Base-by-base conservation (phyloP, 1,140 invertebrate genomes). In the Metaphire vulgaris region DNA sequence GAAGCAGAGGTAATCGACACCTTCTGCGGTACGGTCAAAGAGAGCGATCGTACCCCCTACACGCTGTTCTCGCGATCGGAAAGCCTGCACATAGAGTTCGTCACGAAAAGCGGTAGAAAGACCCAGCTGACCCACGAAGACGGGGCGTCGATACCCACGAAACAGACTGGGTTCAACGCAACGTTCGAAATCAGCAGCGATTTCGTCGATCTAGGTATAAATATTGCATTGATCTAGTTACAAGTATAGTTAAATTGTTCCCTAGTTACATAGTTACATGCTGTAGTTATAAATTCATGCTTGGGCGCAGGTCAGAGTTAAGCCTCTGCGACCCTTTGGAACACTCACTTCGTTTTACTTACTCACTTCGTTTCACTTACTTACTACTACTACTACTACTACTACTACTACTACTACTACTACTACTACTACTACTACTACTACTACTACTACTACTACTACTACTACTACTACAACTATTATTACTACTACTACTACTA, bases 181-280 rank as follows among this genome's bases (percentile, higher is more conserved):
- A 94, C 94, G 85, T 97, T 93, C 88, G 94, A 97, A 89, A 97
- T 97, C 88, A 95, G 93, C 79, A 93, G 96, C 87, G 93, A 92
- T 88, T 97, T 96, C 89, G 94, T 96, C 87, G 96, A 95, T 89
- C 90, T 97, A 89, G 92, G 93, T 94, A n/a, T n/a, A n/a, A n/a
- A n/a, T n/a, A n/a, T n/a, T n/a, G n/a, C n/a, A 83, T 34, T 69
- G n/a, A n/a, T n/a, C n/a, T n/a, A n/a, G n/a, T n/a, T n/a, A n/a
- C n/a, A n/a, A n/a, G n/a, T n/a, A n/a, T n/a, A n/a, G n/a, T n/a
- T n/a, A n/a, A n/a, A n/a, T n/a, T n/a, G n/a, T n/a, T n/a, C n/a
- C n/a, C n/a, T n/a, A n/a, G n/a, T n/a, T n/a, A n/a, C n/a, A n/a
- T n/a, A n/a, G n/a, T n/a, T n/a, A n/a, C n/a, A n/a, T n/a, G n/a